Evolutionary conservation across 2,888 invertebrate species (phyloP), one percentile per base, ranked within the genome.

Genomic region (Sphecodes monilicornis): DNA sequence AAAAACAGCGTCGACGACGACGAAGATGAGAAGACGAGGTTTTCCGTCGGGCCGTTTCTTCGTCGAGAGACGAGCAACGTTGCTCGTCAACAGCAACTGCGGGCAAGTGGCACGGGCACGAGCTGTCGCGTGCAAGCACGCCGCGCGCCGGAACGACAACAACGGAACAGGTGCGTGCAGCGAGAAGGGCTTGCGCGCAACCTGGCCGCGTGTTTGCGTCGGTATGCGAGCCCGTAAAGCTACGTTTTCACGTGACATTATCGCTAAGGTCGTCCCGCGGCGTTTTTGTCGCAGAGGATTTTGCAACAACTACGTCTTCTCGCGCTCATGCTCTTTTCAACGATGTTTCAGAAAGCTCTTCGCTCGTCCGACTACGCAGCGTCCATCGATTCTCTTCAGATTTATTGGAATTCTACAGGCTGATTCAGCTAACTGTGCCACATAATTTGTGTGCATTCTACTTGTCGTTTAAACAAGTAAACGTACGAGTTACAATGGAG

Each of bases 121-220:
- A 80, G 83, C 79, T 83, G 83, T 84, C 79, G 79, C 85, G 78
- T 64, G 84, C 84, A 80, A 82, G 84, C 86, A 80, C 80, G 78
- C 84, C 71, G 82, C 36, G 64, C 64, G 64, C 64, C 36, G 64
- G 64, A 83, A 88, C 82, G 80, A 84, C 85, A 80, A 86, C 85
- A 81, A 89, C 86, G 69, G 78, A 89, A 89, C 89, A 89, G 89
- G 89, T 89, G 89, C 86, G 84, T 82, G 74, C n/a, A 54, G 78
- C 80, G 80, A 89, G 78, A 88, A 89, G 84, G 86, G 79, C 75
- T 50, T 26, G 75, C 68, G 75, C 13, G 57, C 36, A 39, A 64
- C 39, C 71, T 3, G 5, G 32, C 32, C 43, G 76, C 69, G 64
- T 26, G 54, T 39, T 69, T 50, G 75, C 78, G 57, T 72, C 68